phyloP scores from a whole-genome alignment of 2,113 vertebrate genomes.

The Stegastes partitus region DNA sequence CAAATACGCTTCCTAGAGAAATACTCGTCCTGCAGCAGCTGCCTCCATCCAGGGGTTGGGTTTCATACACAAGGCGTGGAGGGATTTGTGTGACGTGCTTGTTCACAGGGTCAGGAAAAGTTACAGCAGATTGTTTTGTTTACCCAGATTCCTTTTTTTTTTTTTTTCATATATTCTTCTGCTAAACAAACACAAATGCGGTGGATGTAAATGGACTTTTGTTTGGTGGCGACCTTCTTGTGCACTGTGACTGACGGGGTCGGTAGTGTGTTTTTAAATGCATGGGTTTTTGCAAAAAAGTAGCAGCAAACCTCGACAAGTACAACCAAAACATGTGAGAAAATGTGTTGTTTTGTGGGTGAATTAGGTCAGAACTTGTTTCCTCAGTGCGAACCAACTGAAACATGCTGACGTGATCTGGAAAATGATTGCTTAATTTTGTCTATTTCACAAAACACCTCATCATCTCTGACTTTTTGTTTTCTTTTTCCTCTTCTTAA shows the following conservation, averaged over 20 bases:
- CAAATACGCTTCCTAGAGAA: slow-evolving; percentile 10
- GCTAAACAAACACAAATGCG: background rate
- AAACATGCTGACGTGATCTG: slow-evolving; percentile 22
- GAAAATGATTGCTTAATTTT: slow-evolving; percentile 22
- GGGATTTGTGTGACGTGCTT: background rate
- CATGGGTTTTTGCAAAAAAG: too few species aligned
- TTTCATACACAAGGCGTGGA: background rate
- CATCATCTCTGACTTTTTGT: slow-evolving; percentile 3
- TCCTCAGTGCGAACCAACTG: slow-evolving; percentile 6
- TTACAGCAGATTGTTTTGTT: background rate
- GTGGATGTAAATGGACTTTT: background rate
- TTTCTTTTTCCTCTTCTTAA: slow-evolving; percentile 21
- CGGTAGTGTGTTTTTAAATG: too few species aligned
- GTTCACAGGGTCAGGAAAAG: background rate
- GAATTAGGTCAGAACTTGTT: slow-evolving; percentile 1
- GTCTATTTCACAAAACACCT: slow-evolving; percentile 9
- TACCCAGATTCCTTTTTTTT: background rate
- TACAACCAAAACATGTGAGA: background rate
- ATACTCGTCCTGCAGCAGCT: background rate
- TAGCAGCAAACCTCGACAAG: too few species aligned
- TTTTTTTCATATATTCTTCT: background rate
- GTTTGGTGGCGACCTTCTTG: background rate
- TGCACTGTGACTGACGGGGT: too few species aligned
- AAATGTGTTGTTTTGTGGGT: background rate
- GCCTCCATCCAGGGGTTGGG: background rate